Base-by-base conservation (phyloP, 2,888 invertebrate genomes). In the Eupithecia tripunctaria region DNA sequence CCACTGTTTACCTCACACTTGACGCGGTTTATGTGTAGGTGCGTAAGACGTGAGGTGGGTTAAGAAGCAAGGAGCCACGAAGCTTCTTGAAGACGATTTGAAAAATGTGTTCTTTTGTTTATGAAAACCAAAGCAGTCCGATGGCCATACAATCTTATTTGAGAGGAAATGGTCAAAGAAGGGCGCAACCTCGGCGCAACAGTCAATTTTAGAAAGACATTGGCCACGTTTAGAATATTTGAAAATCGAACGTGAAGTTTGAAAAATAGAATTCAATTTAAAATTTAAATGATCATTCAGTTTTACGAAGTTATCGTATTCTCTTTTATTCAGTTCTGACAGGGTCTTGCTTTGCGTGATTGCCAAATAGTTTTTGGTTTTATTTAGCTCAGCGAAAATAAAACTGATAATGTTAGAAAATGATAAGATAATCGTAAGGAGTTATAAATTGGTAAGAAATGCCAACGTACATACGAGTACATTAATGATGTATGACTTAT, bases 1-100 rank as follows among this genome's bases (percentile, higher is more conserved):
- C 56, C 86, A 32, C 27, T 60, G 21, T 38, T 63, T 60, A 68
- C 71, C 62, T 71, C 72, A 60, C 67, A 72, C 75, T 78, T 70
- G 63, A 47, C 36, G 36, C 73, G 68, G 69, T 78, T 77, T 76
- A 78, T 68, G 74, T 70, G 43, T 41, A 36, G 73, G 51, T 76
- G 74, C 74, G 71, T 69, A 67, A 51, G 70, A 73, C 72, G 69
- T 68, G 59, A 56, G 56, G 56, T 56, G 56, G 56, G 56, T 56
- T 56, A 56, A 56, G 56, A 56, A 56, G 56, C 56, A 56, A 56
- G 5, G 56, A 56, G 56, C 25, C 21, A 25, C 56, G 14, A 56
- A 56, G 25, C 56, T 56, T 25, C 56, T 56, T 56, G 25, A 2
- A 51, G 51, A 51, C 10, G 56, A 3, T 56, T 56, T 25, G 56